These are phyloP conservation scores for Tor tambroides DNA, from an alignment of 2,113 vertebrate genomes.

Conservation along the genomic window DNA sequence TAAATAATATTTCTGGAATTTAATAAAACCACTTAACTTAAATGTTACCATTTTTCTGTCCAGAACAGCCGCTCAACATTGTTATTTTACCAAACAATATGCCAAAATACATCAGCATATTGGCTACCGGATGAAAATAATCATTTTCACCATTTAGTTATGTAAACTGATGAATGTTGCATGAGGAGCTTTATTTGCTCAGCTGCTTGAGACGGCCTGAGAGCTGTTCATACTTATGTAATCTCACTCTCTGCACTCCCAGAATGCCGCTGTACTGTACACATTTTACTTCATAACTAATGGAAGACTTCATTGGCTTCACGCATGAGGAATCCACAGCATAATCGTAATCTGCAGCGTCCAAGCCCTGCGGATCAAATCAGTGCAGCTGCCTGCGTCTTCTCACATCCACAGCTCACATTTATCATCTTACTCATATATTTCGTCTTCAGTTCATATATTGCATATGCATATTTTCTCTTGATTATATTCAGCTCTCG, in stretches of 20 bases:
- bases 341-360: conserved; percentile 62
- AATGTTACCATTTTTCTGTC: no score
- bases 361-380: conserved; percentile 42
- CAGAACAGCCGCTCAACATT: no score
- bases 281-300: conserved; percentile 70
- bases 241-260: conserved; percentile 42
- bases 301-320: conserved; percentile 70
- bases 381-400: not conserved
- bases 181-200: conserved; percentile 3
- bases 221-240: conserved; percentile 9
- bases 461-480: not conserved
- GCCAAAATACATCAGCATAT: not conserved
- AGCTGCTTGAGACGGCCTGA: not conserved
- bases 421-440: not conserved
- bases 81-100: not conserved
- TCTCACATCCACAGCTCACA: not conserved
- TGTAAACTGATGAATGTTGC: conserved; percentile 20
- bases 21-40: no score
- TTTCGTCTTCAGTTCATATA: not conserved
- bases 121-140: no score
- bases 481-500: not conserved
- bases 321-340: conserved; percentile 67
- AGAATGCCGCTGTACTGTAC: conserved; percentile 39
- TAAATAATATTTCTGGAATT: no score
- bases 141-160: not conserved